Conservation (phyloP, 2,888 invertebrate species). For the Muschampia plurimacula region DNA sequence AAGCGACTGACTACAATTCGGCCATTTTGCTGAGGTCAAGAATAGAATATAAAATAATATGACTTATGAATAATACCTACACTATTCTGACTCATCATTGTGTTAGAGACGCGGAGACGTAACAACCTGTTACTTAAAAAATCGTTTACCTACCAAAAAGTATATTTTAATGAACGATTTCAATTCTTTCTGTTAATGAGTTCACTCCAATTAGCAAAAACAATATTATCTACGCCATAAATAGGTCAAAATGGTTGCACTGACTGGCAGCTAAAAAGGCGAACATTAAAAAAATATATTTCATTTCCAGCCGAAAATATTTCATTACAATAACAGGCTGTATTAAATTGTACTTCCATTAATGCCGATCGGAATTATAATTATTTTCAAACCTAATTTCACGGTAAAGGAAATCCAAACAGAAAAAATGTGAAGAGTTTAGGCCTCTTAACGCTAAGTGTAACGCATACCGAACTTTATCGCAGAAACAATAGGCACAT, state of each 20-base stretch:
- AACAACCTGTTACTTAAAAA: too few relatives aligned
- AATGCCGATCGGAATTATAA: conserved; percentile 35
- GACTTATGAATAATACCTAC: too few relatives aligned
- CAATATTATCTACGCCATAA: conserved; percentile 29
- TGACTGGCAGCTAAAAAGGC: neutral
- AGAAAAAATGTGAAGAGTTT: conserved; percentile 24
- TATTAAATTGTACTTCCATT: conserved; percentile 33
- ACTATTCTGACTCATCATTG: too few relatives aligned
- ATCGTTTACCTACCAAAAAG: too few relatives aligned
- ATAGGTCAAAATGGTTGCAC: conserved; percentile 30
- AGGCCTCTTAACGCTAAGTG: neutral
- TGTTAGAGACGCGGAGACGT: too few relatives aligned
- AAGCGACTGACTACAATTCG: too few relatives aligned
- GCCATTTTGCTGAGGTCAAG: too few relatives aligned
- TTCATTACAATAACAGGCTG: conserved; percentile 20
- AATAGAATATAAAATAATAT: too few relatives aligned
- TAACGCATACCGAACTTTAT: neutral
- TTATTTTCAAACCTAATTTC: conserved; percentile 27
- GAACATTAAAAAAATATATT: conserved; percentile 27
- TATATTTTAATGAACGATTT: too few relatives aligned
- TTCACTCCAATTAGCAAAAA: conserved; percentile 28
- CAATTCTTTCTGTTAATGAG: neutral
- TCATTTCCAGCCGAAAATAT: conserved; percentile 24
- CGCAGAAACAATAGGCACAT: too few relatives aligned
- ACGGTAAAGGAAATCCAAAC: conserved; percentile 30